Evolutionary conservation across 2,113 vertebrate species (phyloP).

Genomic region (Erythrocercus mccallii): DNA sequence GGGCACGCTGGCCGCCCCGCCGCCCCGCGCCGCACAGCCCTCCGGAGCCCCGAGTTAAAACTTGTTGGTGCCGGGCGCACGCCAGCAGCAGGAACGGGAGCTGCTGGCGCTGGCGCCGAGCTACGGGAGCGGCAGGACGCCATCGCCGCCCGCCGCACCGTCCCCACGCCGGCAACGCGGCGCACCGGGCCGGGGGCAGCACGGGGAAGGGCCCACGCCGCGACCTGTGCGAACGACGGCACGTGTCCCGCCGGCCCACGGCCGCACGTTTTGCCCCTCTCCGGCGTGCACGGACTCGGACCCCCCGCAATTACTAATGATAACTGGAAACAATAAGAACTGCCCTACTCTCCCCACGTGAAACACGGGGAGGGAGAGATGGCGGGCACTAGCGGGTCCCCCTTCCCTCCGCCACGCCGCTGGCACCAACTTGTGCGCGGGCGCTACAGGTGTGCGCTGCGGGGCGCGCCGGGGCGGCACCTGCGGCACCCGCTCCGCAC

Average conservation of each 20-base stretch:
- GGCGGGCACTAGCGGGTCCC: background rate
- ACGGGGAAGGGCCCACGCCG: background rate
- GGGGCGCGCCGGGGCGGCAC: background rate
- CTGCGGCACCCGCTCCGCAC: background rate
- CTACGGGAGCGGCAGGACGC: background rate
- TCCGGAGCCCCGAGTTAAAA: background rate
- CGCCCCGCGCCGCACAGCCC: background rate
- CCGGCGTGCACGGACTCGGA: background rate
- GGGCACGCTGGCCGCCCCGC: background rate
- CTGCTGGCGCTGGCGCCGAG: background rate
- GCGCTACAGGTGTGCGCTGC: slow-evolving; percentile 47
- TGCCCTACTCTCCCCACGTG: background rate
- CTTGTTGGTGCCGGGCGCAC: background rate
- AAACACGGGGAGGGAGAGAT: background rate
- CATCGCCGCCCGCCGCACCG: background rate
- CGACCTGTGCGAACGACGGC: background rate
- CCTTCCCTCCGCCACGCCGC: background rate
- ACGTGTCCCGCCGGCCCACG: background rate
- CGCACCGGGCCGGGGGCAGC: background rate
- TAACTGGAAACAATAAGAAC: background rate
- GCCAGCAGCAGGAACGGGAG: background rate
- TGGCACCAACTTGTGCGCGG: background rate
- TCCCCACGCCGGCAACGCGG: background rate
- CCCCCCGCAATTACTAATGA: rapidly evolving
- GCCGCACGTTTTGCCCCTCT: background rate